phyloP scores from a whole-genome alignment of 2,113 vertebrate species.

The Macrotus californicus region DNA sequence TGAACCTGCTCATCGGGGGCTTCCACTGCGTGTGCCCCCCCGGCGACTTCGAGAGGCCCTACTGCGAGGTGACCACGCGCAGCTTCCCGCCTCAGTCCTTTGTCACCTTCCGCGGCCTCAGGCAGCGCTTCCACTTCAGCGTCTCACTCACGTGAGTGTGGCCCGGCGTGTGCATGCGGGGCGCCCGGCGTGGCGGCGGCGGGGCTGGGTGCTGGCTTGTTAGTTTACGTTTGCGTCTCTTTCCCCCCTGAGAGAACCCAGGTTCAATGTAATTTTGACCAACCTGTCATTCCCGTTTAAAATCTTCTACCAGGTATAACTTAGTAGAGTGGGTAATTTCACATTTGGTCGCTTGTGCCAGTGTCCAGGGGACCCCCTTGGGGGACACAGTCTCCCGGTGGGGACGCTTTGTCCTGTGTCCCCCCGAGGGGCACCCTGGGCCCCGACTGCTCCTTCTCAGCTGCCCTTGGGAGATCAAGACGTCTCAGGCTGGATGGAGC shows the following conservation, averaged over 20 bases:
- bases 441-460: neutral
- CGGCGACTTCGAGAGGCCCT: slow-evolving; percentile 80
- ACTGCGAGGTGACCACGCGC: slow-evolving; percentile 83
- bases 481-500: neutral
- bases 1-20: slow-evolving; percentile 84
- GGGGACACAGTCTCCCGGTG: too few species aligned
- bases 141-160: slow-evolving; percentile 82
- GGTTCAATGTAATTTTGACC: neutral
- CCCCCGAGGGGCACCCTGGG: neutral
- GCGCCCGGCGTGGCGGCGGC: neutral
- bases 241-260: neutral
- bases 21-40: slow-evolving; percentile 84
- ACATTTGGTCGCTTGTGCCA: accelerated
- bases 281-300: accelerated
- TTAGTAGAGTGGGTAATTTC: neutral
- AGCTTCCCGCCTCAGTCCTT: slow-evolving; percentile 85
- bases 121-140: slow-evolving; percentile 86
- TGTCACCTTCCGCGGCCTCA: slow-evolving; percentile 85
- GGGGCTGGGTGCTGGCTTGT: accelerated
- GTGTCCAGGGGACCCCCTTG: accelerated
- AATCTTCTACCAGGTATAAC: neutral
- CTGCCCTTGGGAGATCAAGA: neutral
- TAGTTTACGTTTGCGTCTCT: too few species aligned
- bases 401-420: accelerated
- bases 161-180: too few species aligned